Evolutionary conservation across 2,888 invertebrate species (phyloP), one percentile per base, ranked within the genome.

Genomic region (Mimumesa dahlbomi): DNA sequence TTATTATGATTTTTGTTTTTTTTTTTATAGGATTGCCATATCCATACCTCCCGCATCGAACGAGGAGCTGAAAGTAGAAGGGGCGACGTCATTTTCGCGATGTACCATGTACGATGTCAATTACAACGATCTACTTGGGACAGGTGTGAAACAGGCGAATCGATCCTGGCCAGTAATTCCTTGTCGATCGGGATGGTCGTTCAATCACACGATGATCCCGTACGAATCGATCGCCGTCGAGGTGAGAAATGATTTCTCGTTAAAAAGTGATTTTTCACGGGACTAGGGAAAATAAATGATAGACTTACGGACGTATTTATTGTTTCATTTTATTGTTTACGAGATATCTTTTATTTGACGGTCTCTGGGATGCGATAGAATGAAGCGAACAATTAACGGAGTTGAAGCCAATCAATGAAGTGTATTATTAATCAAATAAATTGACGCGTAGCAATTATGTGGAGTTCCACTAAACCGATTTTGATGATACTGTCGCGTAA

Each of bases 141-240:
- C 91, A 49, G 94, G 93, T 0, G 87, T 92, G 38, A 91, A 89
- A 3, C 90, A 91, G 19, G 92, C 94, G 0, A 92, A 95, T 85
- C 91, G 93, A 11, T 91, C 92, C 14, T 96, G 96, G 96, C 92
- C 94, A 0, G 91, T 90, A 0, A 90, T 92, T 0, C 90, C 93
- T 0, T 97, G 97, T 82, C 90, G 90, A 57, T 78, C 92, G 72
- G 96, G 96, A 9, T 97, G 96, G 97, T 94, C 94, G 71, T 97
- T 95, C 87, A 95, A 97, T 85, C 92, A 91, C 68, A 94, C 94
- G 0, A 95, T 95, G 85, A 92, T 96, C 48, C 97, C 96, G 0
- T 96, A 96, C 83, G 90, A 92, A 6, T 96, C 97, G 2, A 95
- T 97, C 46, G 95, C 96, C 21, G 95, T 96, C 0, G 95, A 97